Percentiles rank a stretch among this genome's conserved stretches.
phyloP scores from a whole-genome alignment of 2,888 invertebrate species.

The Drosophila birchii region DNA sequence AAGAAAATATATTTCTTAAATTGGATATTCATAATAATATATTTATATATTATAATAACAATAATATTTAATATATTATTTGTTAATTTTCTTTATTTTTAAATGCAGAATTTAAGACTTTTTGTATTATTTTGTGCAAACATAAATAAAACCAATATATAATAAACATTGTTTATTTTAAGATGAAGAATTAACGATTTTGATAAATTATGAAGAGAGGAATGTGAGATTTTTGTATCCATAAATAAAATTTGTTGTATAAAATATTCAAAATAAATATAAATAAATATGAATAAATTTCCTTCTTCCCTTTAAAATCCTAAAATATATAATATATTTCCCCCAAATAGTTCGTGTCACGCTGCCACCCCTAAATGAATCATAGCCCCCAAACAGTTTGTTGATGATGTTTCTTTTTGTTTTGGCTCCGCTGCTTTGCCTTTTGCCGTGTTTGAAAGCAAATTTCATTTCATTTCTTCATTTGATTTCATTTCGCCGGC shows the following conservation, averaged over 20 bases:
- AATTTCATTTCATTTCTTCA: conserved; percentile 81
- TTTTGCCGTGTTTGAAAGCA: conserved; percentile 66
- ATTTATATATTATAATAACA: background rate
- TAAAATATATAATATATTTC: background rate
- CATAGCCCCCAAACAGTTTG: conserved; percentile 6
- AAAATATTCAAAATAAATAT: no score
- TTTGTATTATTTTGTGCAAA: background rate
- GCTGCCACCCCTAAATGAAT: conserved; percentile 6
- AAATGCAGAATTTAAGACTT: background rate
- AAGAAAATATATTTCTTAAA: background rate
- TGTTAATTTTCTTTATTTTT: no score
- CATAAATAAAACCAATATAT: no score
- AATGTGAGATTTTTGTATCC: background rate
- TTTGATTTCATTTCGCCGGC: conserved; percentile 74
- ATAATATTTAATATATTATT: no score
- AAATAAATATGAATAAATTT: background rate
- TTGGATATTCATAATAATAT: no score
- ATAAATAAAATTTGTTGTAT: background rate
- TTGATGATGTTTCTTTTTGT: conserved; percentile 38
- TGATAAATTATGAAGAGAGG: no score
- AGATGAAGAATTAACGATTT: no score
- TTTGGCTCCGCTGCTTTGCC: conserved; percentile 51
- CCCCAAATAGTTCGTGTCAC: background rate
- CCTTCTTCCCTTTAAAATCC: background rate
- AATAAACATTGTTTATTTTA: no score